Base-by-base conservation (phyloP, 2,888 invertebrate species). In the Ormia ochracea region DNA sequence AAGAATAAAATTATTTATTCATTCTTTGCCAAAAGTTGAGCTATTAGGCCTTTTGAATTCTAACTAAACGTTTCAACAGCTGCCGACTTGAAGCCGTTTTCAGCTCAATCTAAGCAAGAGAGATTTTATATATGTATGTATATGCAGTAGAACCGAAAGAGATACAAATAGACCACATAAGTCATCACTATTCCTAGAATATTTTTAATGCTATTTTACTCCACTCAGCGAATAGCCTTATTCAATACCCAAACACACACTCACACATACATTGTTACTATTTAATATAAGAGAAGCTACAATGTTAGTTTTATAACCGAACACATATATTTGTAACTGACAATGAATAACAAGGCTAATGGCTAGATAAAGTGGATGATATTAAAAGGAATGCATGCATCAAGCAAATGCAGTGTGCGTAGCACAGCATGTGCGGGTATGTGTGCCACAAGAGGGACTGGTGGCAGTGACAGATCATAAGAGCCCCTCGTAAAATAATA, bases 291-390 rank as follows among this genome's bases (percentile, higher is more conserved):
- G 31, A 38, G 14, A 38, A 50, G 3, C 9, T 54, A 43, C 52
- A 68, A 45, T 33, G 21, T 31, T 10, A n/a, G 21, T 43, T 33
- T 21, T 33, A 19, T 19, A 31, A 23, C n/a, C 31, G 17, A n/a
- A 41, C 23, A 26, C n/a, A 50, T 68, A 31, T 68, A 31, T 66
- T 38, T 17, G 50, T 38, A 66, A 74, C 66, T 74, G 66, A 66
- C 66, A 74, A 74, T 66, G 66, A 66, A 59, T 58, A 59, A 23
- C 50, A 58, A 45, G 56, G 73, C 65, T 38, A 74, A 74, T 38
- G 17, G 14, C 1, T 41, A 56, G 52, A 52, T 69, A 41, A 36
- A 65, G 23, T 26, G 17, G 26, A 65, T 65, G 50, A 65, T 43
- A 58, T 58, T 56, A 26, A 26, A 69, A 68, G 54, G 68, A 54